Evolutionary conservation across 2,888 invertebrate species (phyloP).

Genomic region (Alentia gelatinosa): DNA sequence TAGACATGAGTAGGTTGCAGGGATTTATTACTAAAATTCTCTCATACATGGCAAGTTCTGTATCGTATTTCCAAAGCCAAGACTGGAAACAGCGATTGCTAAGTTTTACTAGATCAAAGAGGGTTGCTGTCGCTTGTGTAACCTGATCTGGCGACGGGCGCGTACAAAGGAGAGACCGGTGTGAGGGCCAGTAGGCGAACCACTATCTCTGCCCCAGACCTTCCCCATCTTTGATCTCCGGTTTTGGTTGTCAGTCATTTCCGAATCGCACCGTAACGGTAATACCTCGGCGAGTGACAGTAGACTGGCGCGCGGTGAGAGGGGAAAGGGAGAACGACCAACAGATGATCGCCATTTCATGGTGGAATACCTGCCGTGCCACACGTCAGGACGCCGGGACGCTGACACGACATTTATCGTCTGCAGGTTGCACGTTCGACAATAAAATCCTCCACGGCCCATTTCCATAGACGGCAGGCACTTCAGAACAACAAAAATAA

Average conservation of each 20-base stretch:
- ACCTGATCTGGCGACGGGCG: background rate
- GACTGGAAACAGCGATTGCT: background rate
- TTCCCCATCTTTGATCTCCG: background rate
- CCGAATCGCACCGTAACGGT: background rate
- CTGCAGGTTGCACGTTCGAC: background rate
- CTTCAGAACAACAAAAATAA: no score
- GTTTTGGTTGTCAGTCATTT: constrained; percentile 11
- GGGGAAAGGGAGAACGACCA: background rate
- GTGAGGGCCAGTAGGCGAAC: background rate
- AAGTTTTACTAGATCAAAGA: background rate
- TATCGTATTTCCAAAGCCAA: no score
- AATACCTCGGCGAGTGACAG: background rate
- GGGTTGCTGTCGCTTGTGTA: background rate
- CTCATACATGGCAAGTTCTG: no score
- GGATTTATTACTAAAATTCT: background rate
- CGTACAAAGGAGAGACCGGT: background rate
- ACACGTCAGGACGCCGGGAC: background rate
- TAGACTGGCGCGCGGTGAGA: background rate
- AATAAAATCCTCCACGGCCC: background rate
- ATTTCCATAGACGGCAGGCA: background rate
- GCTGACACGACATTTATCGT: background rate
- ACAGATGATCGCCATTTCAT: background rate
- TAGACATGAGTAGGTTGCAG: background rate
- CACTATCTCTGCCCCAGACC: background rate
- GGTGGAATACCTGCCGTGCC: background rate